phyloP scores from a whole-genome alignment of 2,888 invertebrate species.

The Schizaphis graminum region DNA sequence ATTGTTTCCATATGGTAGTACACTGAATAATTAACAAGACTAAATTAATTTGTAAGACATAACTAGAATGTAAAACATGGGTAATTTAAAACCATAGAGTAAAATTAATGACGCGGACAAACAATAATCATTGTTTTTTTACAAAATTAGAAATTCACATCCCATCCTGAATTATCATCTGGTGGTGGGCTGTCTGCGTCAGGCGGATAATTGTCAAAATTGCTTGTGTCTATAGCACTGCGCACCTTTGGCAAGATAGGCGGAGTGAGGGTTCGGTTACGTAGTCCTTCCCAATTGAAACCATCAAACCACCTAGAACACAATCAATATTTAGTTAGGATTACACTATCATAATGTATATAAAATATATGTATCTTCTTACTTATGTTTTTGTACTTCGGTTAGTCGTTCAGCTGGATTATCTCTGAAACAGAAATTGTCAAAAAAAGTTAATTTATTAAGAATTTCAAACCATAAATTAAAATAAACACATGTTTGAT shows the following conservation, averaged over 20 bases:
- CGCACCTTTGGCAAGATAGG: constrained; percentile 92
- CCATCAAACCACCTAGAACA: constrained; percentile 95
- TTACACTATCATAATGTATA: constrained; percentile 28
- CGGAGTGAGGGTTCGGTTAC: constrained; percentile 87
- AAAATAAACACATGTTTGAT: background rate
- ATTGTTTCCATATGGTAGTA: constrained; percentile 17
- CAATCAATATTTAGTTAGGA: constrained; percentile 39
- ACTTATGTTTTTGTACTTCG: constrained; percentile 98
- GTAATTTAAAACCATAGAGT: constrained; percentile 33
- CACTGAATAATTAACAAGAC: constrained; percentile 20
- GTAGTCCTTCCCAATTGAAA: constrained; percentile 97
- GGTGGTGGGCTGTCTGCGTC: constrained; percentile 93
- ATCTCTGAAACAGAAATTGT: constrained; percentile 75
- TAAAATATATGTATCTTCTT: constrained; percentile 70
- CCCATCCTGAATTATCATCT: constrained; percentile 97
- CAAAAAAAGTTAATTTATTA: constrained; percentile 12
- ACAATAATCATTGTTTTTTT: constrained; percentile 47
- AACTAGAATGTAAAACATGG: constrained; percentile 25
- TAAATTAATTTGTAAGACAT: constrained; percentile 36
- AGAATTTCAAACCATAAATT: background rate
- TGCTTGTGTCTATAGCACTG: constrained; percentile 89
- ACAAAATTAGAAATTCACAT: constrained; percentile 84
- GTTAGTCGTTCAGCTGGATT: constrained; percentile 97
- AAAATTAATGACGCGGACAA: constrained; percentile 36
- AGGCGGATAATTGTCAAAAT: constrained; percentile 97